Percentiles rank a stretch among this genome's conserved stretches.
Evolutionary conservation across 2,113 vertebrate species (phyloP).

Genomic region (Pongo abelii): DNA sequence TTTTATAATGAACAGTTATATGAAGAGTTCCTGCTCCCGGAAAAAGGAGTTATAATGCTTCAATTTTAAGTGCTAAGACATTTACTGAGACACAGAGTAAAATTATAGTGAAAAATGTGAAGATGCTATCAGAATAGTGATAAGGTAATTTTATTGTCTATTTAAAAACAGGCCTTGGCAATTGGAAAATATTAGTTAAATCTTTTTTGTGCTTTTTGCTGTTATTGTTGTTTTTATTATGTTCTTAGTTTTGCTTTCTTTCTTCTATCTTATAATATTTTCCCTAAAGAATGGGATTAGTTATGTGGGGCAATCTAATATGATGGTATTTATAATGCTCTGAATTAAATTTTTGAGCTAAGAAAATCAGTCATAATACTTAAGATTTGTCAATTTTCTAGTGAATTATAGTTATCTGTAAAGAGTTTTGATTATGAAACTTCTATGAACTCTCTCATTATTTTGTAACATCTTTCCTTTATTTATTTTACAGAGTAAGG

Average conservation of each 20-base stretch:
- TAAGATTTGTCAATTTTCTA: not conserved
- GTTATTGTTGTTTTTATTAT: not conserved
- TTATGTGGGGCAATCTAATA: not conserved
- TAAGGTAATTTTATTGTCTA: not conserved
- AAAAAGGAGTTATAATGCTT: not conserved
- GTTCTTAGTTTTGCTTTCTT: not conserved
- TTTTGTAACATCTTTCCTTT: not conserved
- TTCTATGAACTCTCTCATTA: not conserved
- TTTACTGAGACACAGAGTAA: not conserved
- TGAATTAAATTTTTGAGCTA: constrained; percentile 14
- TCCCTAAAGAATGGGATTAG: not conserved
- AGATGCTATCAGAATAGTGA: not conserved
- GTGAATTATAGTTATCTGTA: not conserved
- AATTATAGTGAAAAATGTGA: not conserved
- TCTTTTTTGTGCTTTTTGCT: not conserved
- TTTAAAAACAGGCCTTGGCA: not conserved
- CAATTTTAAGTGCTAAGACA: not conserved
- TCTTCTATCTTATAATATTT: not conserved
- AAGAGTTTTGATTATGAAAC: not conserved
- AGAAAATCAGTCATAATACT: not conserved
- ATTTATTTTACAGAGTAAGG: not conserved
- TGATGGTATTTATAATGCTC: not conserved
- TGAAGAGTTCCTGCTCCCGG: too few relatives aligned
- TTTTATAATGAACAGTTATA: not conserved
- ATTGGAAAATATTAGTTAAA: not conserved